phyloP scores from a whole-genome alignment of 2,888 invertebrate genomes.

The Andrena dorsata region DNA sequence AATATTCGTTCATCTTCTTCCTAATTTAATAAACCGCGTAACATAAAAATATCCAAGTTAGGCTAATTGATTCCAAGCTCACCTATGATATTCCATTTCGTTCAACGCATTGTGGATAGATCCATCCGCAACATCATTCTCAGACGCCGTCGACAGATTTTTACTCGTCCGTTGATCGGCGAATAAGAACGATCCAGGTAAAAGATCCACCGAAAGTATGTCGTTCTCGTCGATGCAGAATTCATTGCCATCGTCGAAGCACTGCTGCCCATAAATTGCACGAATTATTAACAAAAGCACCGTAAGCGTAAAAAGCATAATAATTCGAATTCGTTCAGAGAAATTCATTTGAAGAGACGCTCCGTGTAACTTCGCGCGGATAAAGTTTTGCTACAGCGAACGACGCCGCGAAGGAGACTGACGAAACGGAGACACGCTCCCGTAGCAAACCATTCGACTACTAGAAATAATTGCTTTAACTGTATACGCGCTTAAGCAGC shows the following conservation, averaged over 20 bases:
- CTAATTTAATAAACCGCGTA: conserved; percentile 83
- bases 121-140: conserved; percentile 84
- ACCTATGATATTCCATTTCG: conserved; percentile 91
- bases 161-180: conserved; percentile 75
- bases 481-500: conserved; percentile 68
- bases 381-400: conserved; percentile 10
- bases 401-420: conserved; percentile 40
- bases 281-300: conserved; percentile 11
- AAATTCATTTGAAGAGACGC: background rate
- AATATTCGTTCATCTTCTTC: conserved; percentile 92
- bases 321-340: background rate
- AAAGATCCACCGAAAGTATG: conserved; percentile 89
- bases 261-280: conserved; percentile 68
- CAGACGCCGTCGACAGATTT: conserved; percentile 29
- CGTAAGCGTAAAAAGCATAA: background rate
- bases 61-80: conserved; percentile 48
- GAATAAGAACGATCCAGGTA: conserved; percentile 89
- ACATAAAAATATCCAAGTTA: background rate
- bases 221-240: conserved; percentile 87
- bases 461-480: conserved; percentile 79
- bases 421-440: conserved; percentile 68
- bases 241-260: conserved; percentile 82
- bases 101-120: conserved; percentile 88
- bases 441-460: conserved; percentile 69
- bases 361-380: background rate